These are phyloP conservation scores for Rhagium mordax DNA, from an alignment of 2,888 invertebrate species.

Conservation along the genomic window DNA sequence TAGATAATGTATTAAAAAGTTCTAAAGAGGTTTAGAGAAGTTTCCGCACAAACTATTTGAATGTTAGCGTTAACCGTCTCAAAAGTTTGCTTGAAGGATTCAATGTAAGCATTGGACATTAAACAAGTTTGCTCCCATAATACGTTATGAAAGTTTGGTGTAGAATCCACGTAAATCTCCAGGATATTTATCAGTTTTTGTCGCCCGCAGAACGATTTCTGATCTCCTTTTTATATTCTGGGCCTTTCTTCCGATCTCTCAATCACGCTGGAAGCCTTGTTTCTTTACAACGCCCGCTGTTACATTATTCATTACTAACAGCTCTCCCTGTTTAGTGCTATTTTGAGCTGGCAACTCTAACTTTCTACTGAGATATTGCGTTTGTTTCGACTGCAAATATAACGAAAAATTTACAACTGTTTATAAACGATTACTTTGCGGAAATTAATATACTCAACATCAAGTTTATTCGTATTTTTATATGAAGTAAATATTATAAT, in stretches of 20 bases:
- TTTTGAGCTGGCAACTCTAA: slow-evolving; percentile 53
- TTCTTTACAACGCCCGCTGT: slow-evolving; percentile 70
- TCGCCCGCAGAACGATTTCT: slow-evolving; percentile 70
- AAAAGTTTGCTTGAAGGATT: slow-evolving; percentile 41
- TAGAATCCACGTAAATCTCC: slow-evolving; percentile 65
- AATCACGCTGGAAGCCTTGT: slow-evolving; percentile 69
- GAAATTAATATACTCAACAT: background rate
- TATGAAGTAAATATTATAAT: too few relatives aligned
- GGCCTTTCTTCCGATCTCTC: slow-evolving; percentile 70
- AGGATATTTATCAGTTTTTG: slow-evolving; percentile 71
- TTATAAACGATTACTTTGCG: background rate
- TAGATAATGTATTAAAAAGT: slow-evolving; percentile 10
- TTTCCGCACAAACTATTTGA: slow-evolving; percentile 21
- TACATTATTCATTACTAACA: slow-evolving; percentile 70
- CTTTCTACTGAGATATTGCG: slow-evolving; percentile 43
- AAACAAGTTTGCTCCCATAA: slow-evolving; percentile 58
- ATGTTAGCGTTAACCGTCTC: slow-evolving; percentile 24
- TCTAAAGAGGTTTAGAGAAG: slow-evolving; percentile 2
- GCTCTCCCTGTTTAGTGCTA: slow-evolving; percentile 59
- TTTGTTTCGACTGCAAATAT: slow-evolving; percentile 33
- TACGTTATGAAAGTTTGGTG: slow-evolving; percentile 58
- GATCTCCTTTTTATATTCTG: slow-evolving; percentile 71
- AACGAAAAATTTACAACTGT: slow-evolving; percentile 1
- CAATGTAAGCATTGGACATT: slow-evolving; percentile 53
- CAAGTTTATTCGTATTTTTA: background rate